Conservation (phyloP, 2,113 vertebrate genomes). For the Triplophysa siluroides region DNA sequence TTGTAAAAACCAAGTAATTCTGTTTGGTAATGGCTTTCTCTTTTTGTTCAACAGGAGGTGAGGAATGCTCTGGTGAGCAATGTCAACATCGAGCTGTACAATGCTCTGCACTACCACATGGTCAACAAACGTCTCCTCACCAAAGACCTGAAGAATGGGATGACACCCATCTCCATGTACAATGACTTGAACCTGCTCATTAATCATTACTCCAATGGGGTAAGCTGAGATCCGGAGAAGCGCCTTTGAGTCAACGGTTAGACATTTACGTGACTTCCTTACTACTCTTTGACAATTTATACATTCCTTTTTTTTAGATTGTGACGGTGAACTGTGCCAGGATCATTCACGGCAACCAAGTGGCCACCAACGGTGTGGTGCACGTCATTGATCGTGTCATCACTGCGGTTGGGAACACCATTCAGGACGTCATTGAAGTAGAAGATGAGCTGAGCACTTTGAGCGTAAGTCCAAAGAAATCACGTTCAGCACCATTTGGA, state of each 20-base stretch:
- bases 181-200: slow-evolving; percentile 84
- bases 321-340: slow-evolving; percentile 97
- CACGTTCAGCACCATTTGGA: neutral
- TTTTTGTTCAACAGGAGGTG: slow-evolving; percentile 69
- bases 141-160: slow-evolving; percentile 92
- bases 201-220: slow-evolving; percentile 95
- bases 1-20: neutral
- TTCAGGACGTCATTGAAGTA: slow-evolving; percentile 82
- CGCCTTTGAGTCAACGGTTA: too few relatives aligned
- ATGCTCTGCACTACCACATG: slow-evolving; percentile 96
- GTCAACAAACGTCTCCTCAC: slow-evolving; percentile 88
- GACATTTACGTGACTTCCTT: too few relatives aligned
- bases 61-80: slow-evolving; percentile 87
- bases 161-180: slow-evolving; percentile 88
- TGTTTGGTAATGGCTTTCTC: neutral
- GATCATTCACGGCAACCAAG: slow-evolving; percentile 92
- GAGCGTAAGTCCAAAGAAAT: slow-evolving; percentile 68
- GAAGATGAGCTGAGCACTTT: slow-evolving; percentile 88
- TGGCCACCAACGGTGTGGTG: slow-evolving; percentile 95
- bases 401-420: slow-evolving; percentile 82
- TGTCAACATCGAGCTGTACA: slow-evolving; percentile 93
- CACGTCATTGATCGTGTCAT: slow-evolving; percentile 94
- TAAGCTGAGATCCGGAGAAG: slow-evolving; percentile 66
- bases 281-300: too few relatives aligned
- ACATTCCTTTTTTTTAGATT: slow-evolving; percentile 72